Conservation (phyloP, 2,888 invertebrate species). For the Nephrotoma guestfalica region DNA sequence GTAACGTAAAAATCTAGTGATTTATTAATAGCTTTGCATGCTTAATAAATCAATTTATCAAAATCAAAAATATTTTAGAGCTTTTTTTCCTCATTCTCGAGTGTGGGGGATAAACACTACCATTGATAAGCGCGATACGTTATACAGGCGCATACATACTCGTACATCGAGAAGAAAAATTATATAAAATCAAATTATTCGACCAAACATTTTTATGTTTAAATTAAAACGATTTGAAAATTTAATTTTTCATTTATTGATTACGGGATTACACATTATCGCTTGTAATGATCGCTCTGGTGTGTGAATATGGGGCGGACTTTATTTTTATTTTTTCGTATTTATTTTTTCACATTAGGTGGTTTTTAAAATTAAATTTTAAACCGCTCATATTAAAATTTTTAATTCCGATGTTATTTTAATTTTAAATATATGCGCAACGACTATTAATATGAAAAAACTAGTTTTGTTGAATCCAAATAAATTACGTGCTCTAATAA, state of each 20-base stretch:
- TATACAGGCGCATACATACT: no score
- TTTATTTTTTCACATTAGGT: not conserved
- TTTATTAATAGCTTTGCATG: not conserved
- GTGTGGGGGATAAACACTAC: not conserved
- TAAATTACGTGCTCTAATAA: no score
- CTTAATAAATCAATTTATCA: not conserved
- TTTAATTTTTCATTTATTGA: not conserved
- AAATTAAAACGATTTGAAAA: not conserved
- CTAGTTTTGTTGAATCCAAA: no score
- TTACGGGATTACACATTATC: not conserved
- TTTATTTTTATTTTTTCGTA: no score
- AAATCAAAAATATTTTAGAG: not conserved
- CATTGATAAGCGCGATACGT: not conserved
- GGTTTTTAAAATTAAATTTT: not conserved
- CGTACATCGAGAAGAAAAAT: not conserved
- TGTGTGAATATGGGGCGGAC: not conserved
- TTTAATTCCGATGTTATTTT: no score
- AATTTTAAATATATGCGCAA: no score
- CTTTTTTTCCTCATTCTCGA: not conserved
- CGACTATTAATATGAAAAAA: no score
- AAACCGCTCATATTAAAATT: no score
- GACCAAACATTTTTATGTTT: not conserved
- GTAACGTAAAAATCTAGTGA: not conserved
- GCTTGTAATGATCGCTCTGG: not conserved
- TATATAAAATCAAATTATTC: not conserved